Evolutionary conservation across 2,888 invertebrate species (phyloP), one percentile per base, ranked within the genome.

Genomic region (Drosophila rellima): DNA sequence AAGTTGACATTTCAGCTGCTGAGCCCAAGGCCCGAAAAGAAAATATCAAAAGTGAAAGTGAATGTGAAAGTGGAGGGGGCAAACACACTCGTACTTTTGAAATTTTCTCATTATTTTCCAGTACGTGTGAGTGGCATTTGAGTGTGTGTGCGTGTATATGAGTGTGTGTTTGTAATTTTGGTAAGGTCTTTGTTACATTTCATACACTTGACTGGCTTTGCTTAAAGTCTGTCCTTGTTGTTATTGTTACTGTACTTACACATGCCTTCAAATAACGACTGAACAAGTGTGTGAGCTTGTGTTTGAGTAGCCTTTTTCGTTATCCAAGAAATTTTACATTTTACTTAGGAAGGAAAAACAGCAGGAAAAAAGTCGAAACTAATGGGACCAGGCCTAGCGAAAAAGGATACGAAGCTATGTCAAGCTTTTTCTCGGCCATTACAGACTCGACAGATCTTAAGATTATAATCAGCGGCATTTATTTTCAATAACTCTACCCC

Each of bases 181-280:
- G 74, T 82, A 77, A 80, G 86, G 80, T 82, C 88, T 88, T 85
- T 88, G 86, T 88, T 86, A 83, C 74, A 84, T 84, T 86, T 82
- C 83, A 82, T 82, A 83, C 83, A 85, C 83, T 85, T 86, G 78
- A 86, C 86, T 85, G 83, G 80, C 74, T 70, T 74, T 65, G 62
- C 86, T 78, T 74, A 64, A 80, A 82, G 81, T 74, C 67, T 69
- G 54, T 71, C 52, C 59, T 62, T 50, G 59, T 66, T 80, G 35
- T 52, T 74, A 66, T 78, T 80, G 69, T 67, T 70, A 56, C 75
- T 66, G 70, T 68, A 68, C 80, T 75, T 70, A 64, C 69, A 80
- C 63, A 78, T 67, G 61, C 78, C 64, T 48, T 61, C 48, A 72
- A 52, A 31, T 17, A 13, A 15, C 37, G 31, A 35, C 26, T 61